Evolutionary conservation across 1,140 invertebrate species (phyloP), one percentile per base, ranked within the genome.

Genomic region (Lepidurus apus): DNA sequence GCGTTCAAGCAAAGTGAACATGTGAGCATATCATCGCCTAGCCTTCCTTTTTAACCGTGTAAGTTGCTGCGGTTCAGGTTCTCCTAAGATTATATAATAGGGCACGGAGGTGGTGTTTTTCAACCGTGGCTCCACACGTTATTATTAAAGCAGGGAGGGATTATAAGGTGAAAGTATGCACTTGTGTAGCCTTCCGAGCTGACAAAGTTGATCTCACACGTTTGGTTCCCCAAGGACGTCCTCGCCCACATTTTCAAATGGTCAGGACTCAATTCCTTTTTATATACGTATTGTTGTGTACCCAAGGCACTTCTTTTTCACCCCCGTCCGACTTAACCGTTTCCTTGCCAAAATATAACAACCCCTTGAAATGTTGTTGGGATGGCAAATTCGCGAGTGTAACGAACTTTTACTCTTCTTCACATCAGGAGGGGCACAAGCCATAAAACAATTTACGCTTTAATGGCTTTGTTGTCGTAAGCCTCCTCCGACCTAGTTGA

Each of bases 391-490:
- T 65, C 53, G 53, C 17, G 53, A 65, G 53, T 65, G 17, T 65
- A 65, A 65, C 53, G 53, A 65, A 65, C 53, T 65, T 21, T 17
- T 17, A 11, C 17, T n/a, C 53, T 34, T 21, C n/a, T 65, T 65
- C n/a, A 21, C 53, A 65, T 65, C 53, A 65, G 53, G 53, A 13
- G 13, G 34, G 53, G 53, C 53, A 65, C 53, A 65, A 65, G 53
- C 53, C 53, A 65, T 65, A 65, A 65, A 65, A 65, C 53, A 65
- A 65, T 65, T 65, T 65, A 65, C 53, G 53, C 53, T 65, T 65
- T 65, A 65, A 65, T 65, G 53, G 53, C 53, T 65, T 65, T 65
- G 53, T 65, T 65, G 53, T 65, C 53, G 53, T 65, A 65, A 65
- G 53, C 53, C 53, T 65, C 53, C 53, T 21, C 53, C 53, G 53